Percentiles rank a stretch among this genome's conserved stretches.
Conservation (phyloP, 2,113 vertebrate species). For the Riparia riparia region DNA sequence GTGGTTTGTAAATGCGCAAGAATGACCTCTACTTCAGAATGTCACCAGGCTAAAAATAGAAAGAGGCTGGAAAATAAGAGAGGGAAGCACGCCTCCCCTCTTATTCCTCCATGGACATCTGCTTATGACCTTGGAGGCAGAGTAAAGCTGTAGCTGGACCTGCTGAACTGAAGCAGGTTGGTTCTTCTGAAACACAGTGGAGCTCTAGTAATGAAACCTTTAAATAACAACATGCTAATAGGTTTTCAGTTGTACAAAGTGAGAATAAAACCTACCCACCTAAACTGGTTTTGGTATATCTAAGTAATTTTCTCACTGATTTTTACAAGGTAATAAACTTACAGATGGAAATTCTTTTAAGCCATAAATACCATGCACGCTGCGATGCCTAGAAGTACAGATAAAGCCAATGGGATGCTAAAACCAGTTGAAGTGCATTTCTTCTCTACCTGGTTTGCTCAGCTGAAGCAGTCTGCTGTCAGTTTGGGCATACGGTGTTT, state of each 20-base stretch:
- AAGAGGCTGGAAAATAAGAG: not conserved
- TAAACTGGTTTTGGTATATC: conserved; percentile 56
- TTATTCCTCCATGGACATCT: not conserved
- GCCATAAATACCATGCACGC: conserved; percentile 75
- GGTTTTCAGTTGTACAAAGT: not conserved
- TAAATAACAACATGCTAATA: conserved; percentile 41
- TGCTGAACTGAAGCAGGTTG: not conserved
- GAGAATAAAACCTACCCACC: conserved; percentile 38
- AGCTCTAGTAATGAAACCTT: conserved; percentile 34
- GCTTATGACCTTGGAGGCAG: not conserved
- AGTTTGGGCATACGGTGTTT: not conserved
- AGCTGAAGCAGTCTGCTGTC: conserved; percentile 44
- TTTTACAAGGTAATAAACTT: conserved; percentile 74
- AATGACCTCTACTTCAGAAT: not conserved
- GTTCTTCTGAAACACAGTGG: not conserved
- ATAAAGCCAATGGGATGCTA: conserved; percentile 70
- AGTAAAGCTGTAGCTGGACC: not conserved
- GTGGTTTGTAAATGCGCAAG: not conserved
- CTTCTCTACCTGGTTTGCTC: conserved; percentile 48
- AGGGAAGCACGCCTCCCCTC: not conserved
- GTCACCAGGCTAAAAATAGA: not conserved
- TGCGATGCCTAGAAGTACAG: conserved; percentile 61
- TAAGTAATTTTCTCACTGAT: conserved; percentile 41
- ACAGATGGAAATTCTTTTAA: conserved; percentile 75
- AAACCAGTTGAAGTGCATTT: conserved; percentile 67